Evolutionary conservation across 2,113 vertebrate species (phyloP).

Genomic region (Salminus brasiliensis): DNA sequence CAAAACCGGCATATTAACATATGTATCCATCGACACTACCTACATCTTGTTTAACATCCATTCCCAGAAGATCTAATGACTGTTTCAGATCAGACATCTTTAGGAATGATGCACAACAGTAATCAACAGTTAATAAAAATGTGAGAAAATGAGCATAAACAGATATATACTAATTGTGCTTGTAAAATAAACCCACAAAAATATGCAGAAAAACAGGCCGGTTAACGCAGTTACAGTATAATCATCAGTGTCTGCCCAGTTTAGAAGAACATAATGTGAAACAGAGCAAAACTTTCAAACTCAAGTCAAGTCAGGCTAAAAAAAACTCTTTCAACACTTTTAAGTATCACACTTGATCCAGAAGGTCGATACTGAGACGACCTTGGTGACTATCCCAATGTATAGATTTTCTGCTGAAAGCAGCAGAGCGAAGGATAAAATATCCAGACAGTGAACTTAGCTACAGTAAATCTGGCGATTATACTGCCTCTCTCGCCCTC

Average conservation of each 20-base stretch:
- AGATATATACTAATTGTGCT: no score
- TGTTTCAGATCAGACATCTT: no score
- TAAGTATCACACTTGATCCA: background rate
- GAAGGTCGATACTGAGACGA: slow-evolving; percentile 11
- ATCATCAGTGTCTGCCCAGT: background rate
- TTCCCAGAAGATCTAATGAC: no score
- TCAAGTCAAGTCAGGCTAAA: background rate
- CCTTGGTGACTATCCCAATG: slow-evolving; percentile 6
- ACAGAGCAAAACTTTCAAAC: background rate
- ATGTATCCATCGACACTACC: no score
- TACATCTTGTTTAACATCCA: no score
- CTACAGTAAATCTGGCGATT: background rate
- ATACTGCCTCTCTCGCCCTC: background rate
- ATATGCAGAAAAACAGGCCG: no score
- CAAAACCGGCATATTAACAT: no score
- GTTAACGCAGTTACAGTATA: background rate
- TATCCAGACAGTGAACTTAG: background rate
- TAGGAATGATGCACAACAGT: no score
- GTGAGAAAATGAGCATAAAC: no score
- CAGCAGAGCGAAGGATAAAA: background rate
- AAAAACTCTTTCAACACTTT: background rate
- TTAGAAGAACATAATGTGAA: background rate
- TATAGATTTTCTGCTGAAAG: slow-evolving; percentile 21
- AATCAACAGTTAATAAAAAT: no score
- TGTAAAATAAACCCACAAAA: no score